Conservation (phyloP, 2,113 vertebrate species). For the Myotis brandtii region DNA sequence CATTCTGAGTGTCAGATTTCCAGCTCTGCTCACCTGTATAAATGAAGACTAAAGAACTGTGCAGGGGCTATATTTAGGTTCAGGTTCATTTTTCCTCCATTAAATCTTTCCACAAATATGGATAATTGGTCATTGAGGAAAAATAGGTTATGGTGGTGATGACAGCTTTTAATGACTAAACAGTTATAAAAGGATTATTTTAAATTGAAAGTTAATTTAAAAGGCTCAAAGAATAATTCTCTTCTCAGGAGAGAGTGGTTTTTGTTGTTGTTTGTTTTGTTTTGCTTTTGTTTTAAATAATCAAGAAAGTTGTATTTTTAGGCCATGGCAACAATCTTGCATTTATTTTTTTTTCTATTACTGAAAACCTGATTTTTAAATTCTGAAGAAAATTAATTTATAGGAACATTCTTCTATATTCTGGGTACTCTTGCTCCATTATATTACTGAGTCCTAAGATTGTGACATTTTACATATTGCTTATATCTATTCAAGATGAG, state of each 20-base stretch:
- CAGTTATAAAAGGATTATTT: neutral
- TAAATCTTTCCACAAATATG: neutral
- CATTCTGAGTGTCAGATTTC: neutral
- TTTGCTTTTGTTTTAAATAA: neutral
- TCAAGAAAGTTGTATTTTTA: neutral
- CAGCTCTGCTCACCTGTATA: neutral
- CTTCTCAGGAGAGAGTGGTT: neutral
- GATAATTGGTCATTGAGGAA: neutral
- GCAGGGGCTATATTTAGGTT: neutral
- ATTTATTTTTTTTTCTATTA: neutral
- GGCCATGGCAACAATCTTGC: neutral
- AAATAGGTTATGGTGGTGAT: neutral
- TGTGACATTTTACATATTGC: neutral
- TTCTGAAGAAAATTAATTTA: neutral
- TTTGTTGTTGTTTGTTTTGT: too few species aligned
- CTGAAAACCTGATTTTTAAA: neutral
- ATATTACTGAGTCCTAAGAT: neutral
- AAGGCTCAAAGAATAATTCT: neutral
- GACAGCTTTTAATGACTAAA: neutral
- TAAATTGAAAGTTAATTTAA: conserved; percentile 17
- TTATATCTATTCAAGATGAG: neutral
- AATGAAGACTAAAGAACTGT: neutral
- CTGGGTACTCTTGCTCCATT: neutral
- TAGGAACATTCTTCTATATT: neutral
- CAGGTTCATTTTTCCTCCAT: neutral